phyloP scores from a whole-genome alignment of 2,797 vertebrate genomes.

The Galaxias olidus region DNA sequence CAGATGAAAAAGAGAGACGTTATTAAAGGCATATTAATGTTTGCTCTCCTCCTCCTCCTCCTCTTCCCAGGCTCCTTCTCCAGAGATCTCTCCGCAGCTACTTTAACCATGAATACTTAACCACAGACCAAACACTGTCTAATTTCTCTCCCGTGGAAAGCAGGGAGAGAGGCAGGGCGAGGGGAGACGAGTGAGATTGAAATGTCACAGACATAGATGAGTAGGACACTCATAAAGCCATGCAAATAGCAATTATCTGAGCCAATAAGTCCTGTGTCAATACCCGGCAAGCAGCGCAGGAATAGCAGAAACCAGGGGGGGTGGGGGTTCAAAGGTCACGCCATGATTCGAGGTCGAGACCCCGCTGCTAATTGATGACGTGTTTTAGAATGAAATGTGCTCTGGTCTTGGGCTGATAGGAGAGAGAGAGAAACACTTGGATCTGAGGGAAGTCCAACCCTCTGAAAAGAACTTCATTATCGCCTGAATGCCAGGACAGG shows the following conservation, averaged over 20 bases:
- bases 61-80: conserved; percentile 41
- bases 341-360: conserved; percentile 47
- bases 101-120: conserved; percentile 74
- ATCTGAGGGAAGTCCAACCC: no score
- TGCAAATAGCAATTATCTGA: conserved; percentile 82
- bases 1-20: conserved; percentile 22
- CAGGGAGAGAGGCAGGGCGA: conserved; percentile 11
- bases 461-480: background rate
- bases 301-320: conserved; percentile 36
- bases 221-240: conserved; percentile 75
- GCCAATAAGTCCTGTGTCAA: conserved; percentile 74
- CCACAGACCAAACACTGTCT: conserved; percentile 68
- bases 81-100: conserved; percentile 55
- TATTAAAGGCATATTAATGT: conserved; percentile 69
- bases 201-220: conserved; percentile 63
- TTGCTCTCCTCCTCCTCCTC: conserved; percentile 53
- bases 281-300: conserved; percentile 49
- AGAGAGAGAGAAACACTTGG: background rate
- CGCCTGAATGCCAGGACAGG: background rate
- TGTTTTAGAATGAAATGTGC: conserved; percentile 9
- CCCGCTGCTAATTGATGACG: conserved; percentile 31
- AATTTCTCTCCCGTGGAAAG: conserved; percentile 60
- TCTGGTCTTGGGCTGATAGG: conserved; percentile 8
- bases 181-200: conserved; percentile 42
- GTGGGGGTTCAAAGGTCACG: conserved; percentile 59